Conservation (phyloP, 1,140 invertebrate genomes). For the Drosophila virilis region DNA sequence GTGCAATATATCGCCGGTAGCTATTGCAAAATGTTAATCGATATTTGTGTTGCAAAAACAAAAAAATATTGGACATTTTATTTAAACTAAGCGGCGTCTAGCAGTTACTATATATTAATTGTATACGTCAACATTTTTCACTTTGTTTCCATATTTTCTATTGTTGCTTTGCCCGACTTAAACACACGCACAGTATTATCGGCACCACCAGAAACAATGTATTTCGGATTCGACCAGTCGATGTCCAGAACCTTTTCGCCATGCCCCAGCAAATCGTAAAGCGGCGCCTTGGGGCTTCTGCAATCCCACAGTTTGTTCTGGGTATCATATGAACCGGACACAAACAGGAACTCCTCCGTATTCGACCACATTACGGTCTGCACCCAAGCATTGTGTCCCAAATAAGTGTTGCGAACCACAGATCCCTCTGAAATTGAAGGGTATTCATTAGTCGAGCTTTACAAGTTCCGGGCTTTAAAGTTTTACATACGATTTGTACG, state of each 20-base stretch:
- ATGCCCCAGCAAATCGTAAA: constrained; percentile 97
- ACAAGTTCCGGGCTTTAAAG: background rate
- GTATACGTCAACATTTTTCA: constrained; percentile 26
- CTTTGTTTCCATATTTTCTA: constrained; percentile 60
- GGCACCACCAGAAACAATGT: constrained; percentile 95
- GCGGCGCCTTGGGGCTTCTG: constrained; percentile 94
- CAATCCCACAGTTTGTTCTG: constrained; percentile 98
- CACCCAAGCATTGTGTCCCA: constrained; percentile 97
- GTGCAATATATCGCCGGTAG: constrained; percentile 40
- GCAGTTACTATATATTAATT: constrained; percentile 28
- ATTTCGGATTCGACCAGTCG: constrained; percentile 95
- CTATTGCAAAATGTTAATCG: background rate
- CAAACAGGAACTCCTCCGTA: constrained; percentile 93
- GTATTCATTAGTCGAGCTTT: background rate
- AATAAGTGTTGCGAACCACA: constrained; percentile 94
- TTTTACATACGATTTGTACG: constrained; percentile 90
- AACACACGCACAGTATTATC: constrained; percentile 98
- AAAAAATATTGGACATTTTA: constrained; percentile 42
- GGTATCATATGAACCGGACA: constrained; percentile 96
- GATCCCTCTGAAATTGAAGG: constrained; percentile 89
- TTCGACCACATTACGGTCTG: constrained; percentile 95
- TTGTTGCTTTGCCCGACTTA: constrained; percentile 86
- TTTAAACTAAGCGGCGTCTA: constrained; percentile 38
- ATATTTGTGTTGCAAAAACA: constrained; percentile 27
- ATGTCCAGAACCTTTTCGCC: constrained; percentile 97